A percentile compares a stretch with the other conserved stretches of the same genome.
Evolutionary conservation across 2,113 vertebrate genomes (phyloP).

Genomic region (Poeciliopsis turrubarensis): DNA sequence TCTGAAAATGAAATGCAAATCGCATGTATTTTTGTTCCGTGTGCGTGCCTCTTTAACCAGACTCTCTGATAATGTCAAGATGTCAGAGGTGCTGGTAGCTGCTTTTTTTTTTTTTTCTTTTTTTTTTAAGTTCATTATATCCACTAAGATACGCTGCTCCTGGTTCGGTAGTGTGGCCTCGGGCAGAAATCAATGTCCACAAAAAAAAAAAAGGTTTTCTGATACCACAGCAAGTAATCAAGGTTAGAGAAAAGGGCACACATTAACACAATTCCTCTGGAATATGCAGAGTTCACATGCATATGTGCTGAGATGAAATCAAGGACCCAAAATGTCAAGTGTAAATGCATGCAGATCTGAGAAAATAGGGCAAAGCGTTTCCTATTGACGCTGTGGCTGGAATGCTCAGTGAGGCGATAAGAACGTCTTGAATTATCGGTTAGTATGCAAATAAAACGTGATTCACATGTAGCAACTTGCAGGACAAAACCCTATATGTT

Average conservation of each 20-base stretch:
- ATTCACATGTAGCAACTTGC: constrained; percentile 14
- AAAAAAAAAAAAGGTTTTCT: constrained; percentile 75
- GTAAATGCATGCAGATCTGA: constrained; percentile 66
- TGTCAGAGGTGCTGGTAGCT: constrained; percentile 76
- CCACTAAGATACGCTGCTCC: constrained; percentile 61
- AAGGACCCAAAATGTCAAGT: constrained; percentile 77
- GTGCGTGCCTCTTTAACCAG: constrained; percentile 64
- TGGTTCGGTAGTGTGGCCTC: constrained; percentile 66
- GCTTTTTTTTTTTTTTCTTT: constrained; percentile 12
- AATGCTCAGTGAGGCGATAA: constrained; percentile 20
- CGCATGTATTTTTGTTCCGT: constrained; percentile 61
- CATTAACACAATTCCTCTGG: constrained; percentile 71
- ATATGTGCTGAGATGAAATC: constrained; percentile 74
- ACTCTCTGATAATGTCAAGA: constrained; percentile 76
- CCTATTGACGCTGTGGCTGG: constrained; percentile 45
- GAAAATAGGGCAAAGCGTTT: constrained; percentile 45
- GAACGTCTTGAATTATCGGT: constrained; percentile 42
- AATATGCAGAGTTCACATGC: constrained; percentile 76
- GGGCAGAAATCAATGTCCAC: constrained; percentile 79
- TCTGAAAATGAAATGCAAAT: constrained; percentile 72
- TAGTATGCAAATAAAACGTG: constrained; percentile 20
- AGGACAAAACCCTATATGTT: constrained; percentile 11
- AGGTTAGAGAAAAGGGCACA: constrained; percentile 74
- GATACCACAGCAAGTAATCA: constrained; percentile 75
- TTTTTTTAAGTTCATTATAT: constrained; percentile 72